These are phyloP conservation scores for Dichetophora obliterata DNA, from an alignment of 2,888 invertebrate species.

Conservation along the genomic window DNA sequence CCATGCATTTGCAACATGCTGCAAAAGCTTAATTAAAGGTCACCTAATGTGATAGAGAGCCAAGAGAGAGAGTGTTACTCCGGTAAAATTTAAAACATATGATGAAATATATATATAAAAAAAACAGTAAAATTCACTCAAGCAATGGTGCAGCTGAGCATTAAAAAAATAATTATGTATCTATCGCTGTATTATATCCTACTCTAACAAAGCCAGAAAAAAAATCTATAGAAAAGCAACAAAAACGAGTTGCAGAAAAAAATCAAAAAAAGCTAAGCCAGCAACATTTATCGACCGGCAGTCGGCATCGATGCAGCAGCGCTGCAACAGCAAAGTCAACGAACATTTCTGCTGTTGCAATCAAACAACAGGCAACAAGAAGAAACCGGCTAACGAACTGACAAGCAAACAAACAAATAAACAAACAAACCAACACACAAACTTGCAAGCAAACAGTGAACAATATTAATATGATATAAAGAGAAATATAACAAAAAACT, in stretches of 20 bases:
- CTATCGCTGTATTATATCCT: neutral
- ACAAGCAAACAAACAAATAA: neutral
- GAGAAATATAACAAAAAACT: neutral
- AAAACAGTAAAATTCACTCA: neutral
- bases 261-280: slow-evolving; percentile 18
- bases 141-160: slow-evolving; percentile 12
- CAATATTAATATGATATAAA: neutral
- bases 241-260: neutral
- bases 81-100: neutral
- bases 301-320: slow-evolving; percentile 7
- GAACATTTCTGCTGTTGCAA: slow-evolving; percentile 16
- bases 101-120: neutral
- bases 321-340: neutral
- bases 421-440: neutral
- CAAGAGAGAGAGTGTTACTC: neutral
- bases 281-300: slow-evolving; percentile 40
- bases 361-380: slow-evolving; percentile 5
- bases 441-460: neutral
- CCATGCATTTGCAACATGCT: neutral
- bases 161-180: slow-evolving; percentile 31
- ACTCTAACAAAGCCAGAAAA: neutral
- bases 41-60: neutral
- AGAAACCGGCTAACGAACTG: neutral
- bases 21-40: slow-evolving; percentile 7
- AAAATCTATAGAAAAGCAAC: neutral